Evolutionary conservation across 2,888 invertebrate genomes (phyloP), one percentile per base, ranked within the genome.

Genomic region (Carabus problematicus): DNA sequence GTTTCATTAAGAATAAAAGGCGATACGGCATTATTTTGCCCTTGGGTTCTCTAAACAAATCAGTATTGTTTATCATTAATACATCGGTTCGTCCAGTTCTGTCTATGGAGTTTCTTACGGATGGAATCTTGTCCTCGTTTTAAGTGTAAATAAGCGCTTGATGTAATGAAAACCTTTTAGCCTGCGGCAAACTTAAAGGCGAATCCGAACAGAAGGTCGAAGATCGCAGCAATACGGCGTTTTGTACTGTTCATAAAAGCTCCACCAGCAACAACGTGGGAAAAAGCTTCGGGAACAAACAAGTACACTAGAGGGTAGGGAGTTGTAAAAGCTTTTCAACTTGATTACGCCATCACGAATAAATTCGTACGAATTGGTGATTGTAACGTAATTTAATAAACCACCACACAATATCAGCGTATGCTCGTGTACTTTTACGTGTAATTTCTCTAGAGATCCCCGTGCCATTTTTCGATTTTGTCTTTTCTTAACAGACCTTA

Each of bases 241-340:
- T 2, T 11, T 12, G 45, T 12, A 45, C n/a, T 45, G 45, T 29
- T 29, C 2, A 29, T 29, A 29, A 45, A 45, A 45, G 14, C 7
- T 8, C 14, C 49, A 49, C 16, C 16, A 52, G 14, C 14, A 52
- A 3, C 8, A 16, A 18, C 7, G 18, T 19, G 11, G 8, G 7
- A 16, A 52, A 52, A 16, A 52, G 52, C 16, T n/a, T 29, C 29
- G 29, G 14, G 16, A 52, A 9, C 14, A 52, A 52, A 45, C 12
- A 18, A 18, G 11, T 52, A 52, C 8, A 52, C 52, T 14, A 52
- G 14, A 1, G 14, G 7, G 18, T 18, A 18, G 52, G 16, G 52
- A 52, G 7, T 12, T 52, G 52, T 52, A 52, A 52, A 52, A 52
- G 52, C 52, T 52, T 52, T 52, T 16, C 52, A 52, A 52, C 52